Conservation (phyloP, 2,888 invertebrate genomes). For the Cephus nigrinus region DNA sequence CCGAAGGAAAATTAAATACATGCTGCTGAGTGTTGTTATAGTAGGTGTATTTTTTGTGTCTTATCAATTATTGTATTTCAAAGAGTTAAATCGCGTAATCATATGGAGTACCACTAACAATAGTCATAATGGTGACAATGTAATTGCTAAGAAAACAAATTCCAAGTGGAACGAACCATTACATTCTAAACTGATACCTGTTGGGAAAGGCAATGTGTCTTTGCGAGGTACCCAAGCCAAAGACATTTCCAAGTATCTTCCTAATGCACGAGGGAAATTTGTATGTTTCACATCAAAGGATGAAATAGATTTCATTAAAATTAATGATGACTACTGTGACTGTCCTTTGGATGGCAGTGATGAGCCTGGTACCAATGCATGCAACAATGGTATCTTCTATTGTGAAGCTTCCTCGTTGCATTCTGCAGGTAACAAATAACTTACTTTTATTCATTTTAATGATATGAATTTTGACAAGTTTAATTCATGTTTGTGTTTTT, state of each 20-base stretch:
- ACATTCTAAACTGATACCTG: slow-evolving; percentile 41
- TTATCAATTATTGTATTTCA: slow-evolving; percentile 65
- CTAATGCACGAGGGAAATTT: slow-evolving; percentile 66
- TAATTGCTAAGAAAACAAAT: slow-evolving; percentile 17
- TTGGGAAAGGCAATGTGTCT: slow-evolving; percentile 42
- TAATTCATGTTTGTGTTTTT: slow-evolving; percentile 7
- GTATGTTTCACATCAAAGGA: slow-evolving; percentile 65
- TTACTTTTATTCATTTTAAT: slow-evolving; percentile 46
- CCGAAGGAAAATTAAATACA: slow-evolving; percentile 62
- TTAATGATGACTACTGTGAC: slow-evolving; percentile 91
- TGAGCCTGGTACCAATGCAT: slow-evolving; percentile 90
- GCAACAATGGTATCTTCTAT: slow-evolving; percentile 84
- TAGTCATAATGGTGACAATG: slow-evolving; percentile 22
- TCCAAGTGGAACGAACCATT: slow-evolving; percentile 40
- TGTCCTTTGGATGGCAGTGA: slow-evolving; percentile 80
- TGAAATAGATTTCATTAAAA: slow-evolving; percentile 69
- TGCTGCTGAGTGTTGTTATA: slow-evolving; percentile 61
- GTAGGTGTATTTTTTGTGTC: slow-evolving; percentile 62
- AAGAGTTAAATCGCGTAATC: slow-evolving; percentile 50
- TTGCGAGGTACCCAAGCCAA: slow-evolving; percentile 63
- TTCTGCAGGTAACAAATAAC: slow-evolving; percentile 28
- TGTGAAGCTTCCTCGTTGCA: slow-evolving; percentile 68
- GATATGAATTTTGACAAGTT: slow-evolving; percentile 31
- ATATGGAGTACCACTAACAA: slow-evolving; percentile 34
- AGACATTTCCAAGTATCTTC: slow-evolving; percentile 65